A percentile compares a stretch with the other conserved stretches of the same genome.
Conservation (phyloP, 2,797 vertebrate genomes). For the Netta rufina region DNA sequence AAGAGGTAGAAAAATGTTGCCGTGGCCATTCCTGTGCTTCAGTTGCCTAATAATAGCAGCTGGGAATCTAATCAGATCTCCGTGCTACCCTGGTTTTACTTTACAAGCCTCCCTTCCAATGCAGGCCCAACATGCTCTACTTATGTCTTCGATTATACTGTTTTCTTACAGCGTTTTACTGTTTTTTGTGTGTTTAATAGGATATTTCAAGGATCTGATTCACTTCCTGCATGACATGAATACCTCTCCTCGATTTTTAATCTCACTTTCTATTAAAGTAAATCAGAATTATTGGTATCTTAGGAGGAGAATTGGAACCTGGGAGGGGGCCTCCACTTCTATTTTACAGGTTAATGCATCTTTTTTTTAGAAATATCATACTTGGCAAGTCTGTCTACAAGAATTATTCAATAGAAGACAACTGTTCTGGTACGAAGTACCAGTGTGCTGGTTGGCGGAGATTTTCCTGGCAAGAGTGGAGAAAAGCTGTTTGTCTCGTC, state of each 20-base stretch:
- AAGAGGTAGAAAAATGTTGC: background rate
- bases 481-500: background rate
- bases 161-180: background rate
- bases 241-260: slow-evolving; percentile 22
- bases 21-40: background rate
- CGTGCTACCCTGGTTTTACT: slow-evolving; percentile 23
- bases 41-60: background rate
- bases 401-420: background rate
- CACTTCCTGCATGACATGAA: background rate
- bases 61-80: slow-evolving; percentile 14
- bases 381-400: fast-evolving
- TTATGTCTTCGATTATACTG: background rate
- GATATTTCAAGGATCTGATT: background rate
- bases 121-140: background rate
- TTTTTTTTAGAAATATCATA: background rate
- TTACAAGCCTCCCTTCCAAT: slow-evolving; percentile 33
- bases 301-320: background rate
- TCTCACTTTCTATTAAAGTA: slow-evolving; percentile 6
- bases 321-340: background rate
- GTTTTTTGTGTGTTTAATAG: background rate
- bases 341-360: background rate
- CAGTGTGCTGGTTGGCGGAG: background rate
- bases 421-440: background rate
- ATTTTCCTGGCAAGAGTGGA: background rate
- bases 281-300: background rate